Evolutionary conservation across 2,113 vertebrate genomes (phyloP).

Genomic region (Tychaedon coryphoeus): DNA sequence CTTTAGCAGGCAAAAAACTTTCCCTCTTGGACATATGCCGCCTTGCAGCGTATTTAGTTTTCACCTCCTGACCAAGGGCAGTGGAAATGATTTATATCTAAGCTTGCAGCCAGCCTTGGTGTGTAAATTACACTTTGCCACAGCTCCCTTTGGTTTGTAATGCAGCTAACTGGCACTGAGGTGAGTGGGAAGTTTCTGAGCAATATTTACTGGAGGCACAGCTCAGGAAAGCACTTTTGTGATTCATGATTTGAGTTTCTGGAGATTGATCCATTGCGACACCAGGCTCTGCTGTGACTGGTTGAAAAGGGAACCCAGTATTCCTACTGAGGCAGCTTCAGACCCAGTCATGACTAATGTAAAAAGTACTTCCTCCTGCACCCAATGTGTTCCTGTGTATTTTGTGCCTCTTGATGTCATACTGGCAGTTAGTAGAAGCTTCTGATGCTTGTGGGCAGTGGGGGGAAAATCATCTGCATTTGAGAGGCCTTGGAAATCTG

Average conservation of each 20-base stretch:
- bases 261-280: neutral
- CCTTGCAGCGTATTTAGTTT: neutral
- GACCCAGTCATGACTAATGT: neutral
- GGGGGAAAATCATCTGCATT: neutral
- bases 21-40: neutral
- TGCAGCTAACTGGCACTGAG: neutral
- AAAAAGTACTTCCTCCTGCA: neutral
- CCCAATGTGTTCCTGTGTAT: rapidly evolving
- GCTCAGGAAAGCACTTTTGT: neutral
- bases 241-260: neutral
- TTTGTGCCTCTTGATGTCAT: neutral
- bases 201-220: neutral
- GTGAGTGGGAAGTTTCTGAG: neutral
- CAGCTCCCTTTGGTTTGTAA: neutral
- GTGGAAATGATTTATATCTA: neutral
- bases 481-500: neutral
- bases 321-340: neutral
- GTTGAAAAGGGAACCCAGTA: neutral
- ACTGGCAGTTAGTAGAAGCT: neutral
- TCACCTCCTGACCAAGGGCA: neutral
- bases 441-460: neutral
- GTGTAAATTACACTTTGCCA: neutral
- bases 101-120: neutral
- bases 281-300: neutral
- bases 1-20: neutral